These are phyloP conservation scores for Propithecus deckenii DNA, from an alignment of 2,797 vertebrate genomes.

Conservation along the genomic window DNA sequence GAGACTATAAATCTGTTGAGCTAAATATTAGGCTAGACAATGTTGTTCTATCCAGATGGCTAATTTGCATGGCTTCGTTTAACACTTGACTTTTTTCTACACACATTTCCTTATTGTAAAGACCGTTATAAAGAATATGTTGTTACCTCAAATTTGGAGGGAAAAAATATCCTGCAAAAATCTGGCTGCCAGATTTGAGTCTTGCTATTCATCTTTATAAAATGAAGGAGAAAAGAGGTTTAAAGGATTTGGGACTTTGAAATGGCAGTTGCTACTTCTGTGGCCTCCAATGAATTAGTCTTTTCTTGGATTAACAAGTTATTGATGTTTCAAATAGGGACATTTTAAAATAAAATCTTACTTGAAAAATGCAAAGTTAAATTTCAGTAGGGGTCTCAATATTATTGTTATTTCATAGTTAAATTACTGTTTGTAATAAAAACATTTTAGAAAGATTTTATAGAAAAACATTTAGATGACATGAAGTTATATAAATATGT, in stretches of 20 bases:
- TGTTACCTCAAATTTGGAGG: conserved; percentile 5
- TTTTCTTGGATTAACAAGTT: background rate
- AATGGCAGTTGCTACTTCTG: background rate
- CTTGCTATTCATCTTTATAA: conserved; percentile 27
- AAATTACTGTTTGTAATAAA: background rate
- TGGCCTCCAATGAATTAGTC: background rate
- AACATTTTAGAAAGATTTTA: background rate
- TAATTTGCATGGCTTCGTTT: conserved; percentile 56
- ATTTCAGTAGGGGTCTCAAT: background rate
- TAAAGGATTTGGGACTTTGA: conserved; percentile 51
- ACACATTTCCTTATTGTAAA: conserved; percentile 46
- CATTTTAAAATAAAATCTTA: background rate
- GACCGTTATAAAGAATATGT: background rate
- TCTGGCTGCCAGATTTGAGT: background rate
- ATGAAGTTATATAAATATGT: background rate
- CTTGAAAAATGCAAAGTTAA: background rate
- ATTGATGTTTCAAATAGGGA: background rate
- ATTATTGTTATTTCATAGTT: background rate
- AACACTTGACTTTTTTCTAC: conserved; percentile 32
- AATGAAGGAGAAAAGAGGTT: conserved; percentile 47
- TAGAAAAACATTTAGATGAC: background rate
- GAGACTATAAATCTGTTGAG: conserved; percentile 1
- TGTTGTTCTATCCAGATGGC: conserved; percentile 26
- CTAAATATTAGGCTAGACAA: conserved; percentile 40
- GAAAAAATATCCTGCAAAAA: background rate